These are phyloP conservation scores for Drosophila infuscata DNA, from an alignment of 2,888 invertebrate species.

Conservation along the genomic window DNA sequence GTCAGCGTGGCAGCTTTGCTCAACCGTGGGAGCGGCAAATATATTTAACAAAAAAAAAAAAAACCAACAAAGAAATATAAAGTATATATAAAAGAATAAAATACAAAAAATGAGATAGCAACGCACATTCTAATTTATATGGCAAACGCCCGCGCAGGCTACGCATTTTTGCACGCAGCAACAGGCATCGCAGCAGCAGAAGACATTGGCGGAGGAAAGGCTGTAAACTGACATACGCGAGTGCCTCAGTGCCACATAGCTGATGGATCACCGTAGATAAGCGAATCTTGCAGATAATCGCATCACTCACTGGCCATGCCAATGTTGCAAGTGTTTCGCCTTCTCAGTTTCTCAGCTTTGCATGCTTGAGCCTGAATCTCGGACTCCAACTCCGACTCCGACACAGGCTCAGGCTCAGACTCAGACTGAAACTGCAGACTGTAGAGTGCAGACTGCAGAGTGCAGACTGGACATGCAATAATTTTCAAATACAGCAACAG, in stretches of 20 bases:
- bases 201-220: background rate
- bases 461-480: constrained; percentile 76
- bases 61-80: constrained; percentile 12
- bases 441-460: constrained; percentile 27
- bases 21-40: constrained; percentile 76
- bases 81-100: constrained; percentile 13
- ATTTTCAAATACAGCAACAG: constrained; percentile 76
- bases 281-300: constrained; percentile 83
- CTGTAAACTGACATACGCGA: constrained; percentile 63
- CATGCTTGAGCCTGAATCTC: constrained; percentile 46
- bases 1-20: constrained; percentile 60
- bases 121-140: constrained; percentile 78
- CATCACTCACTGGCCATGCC: constrained; percentile 81
- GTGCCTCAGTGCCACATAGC: constrained; percentile 70
- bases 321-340: constrained; percentile 70
- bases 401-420: constrained; percentile 14
- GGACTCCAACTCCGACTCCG: constrained; percentile 11
- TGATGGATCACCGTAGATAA: constrained; percentile 84
- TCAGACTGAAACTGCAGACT: constrained; percentile 39
- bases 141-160: constrained; percentile 75
- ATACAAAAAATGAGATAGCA: constrained; percentile 33
- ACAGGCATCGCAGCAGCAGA: constrained; percentile 5
- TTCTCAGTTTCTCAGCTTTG: constrained; percentile 66
- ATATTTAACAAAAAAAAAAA: constrained; percentile 23
- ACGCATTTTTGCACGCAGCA: constrained; percentile 79